A percentile compares a stretch with the other conserved stretches of the same genome.
These are phyloP conservation scores for Apocheima hispidaria DNA, from an alignment of 2,888 invertebrate genomes.

Conservation along the genomic window DNA sequence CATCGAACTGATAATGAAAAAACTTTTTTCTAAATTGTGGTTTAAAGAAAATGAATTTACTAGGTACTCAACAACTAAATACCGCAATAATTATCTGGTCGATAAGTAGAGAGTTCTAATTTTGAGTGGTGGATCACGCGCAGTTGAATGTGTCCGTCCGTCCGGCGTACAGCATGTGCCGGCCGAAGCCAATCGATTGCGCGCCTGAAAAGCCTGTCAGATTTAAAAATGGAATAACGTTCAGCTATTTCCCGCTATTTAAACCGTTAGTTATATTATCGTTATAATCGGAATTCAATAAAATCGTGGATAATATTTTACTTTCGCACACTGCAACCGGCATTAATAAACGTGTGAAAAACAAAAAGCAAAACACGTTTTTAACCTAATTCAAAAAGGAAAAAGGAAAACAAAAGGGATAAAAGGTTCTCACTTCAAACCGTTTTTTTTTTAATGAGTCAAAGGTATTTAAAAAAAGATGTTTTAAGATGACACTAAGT, in stretches of 20 bases:
- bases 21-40: background rate
- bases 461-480: no score
- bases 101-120: no score
- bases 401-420: no score
- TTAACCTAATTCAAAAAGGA: no score
- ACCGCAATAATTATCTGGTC: conserved; percentile 4
- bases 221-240: conserved; percentile 32
- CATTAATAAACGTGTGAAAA: no score
- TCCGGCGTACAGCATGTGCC: conserved; percentile 20
- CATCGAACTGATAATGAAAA: background rate
- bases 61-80: background rate
- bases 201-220: conserved; percentile 25
- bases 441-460: no score
- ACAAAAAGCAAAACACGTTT: no score
- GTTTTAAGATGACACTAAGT: no score
- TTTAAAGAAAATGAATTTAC: background rate
- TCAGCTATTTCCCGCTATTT: conserved; percentile 25
- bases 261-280: conserved; percentile 23
- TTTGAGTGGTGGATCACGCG: conserved; percentile 28
- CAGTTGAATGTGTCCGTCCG: conserved; percentile 25
- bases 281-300: conserved; percentile 6
- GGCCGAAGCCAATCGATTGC: conserved; percentile 26
- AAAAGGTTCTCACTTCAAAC: no score
- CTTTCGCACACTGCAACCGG: background rate
- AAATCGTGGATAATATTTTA: no score